Percentiles rank a stretch among this genome's conserved stretches.
phyloP scores from a whole-genome alignment of 1,140 invertebrate genomes.

The Bombus huntii region DNA sequence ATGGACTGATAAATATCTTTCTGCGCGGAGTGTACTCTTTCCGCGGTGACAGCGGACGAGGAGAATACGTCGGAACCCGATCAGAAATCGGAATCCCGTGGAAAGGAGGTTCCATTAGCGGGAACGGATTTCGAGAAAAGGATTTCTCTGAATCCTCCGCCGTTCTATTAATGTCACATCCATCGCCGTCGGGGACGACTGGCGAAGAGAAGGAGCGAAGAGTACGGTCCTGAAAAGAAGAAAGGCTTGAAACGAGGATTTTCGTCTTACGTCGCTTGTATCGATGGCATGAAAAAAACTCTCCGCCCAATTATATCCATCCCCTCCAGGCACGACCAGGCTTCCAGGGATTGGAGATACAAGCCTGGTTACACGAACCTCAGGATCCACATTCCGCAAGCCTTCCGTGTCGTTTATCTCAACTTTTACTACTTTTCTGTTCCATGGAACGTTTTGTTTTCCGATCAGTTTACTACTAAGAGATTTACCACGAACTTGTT shows the following conservation, averaged over 20 bases:
- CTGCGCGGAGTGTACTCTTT: slow-evolving; percentile 18
- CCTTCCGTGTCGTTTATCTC: not conserved
- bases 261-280: slow-evolving; percentile 52
- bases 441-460: too few relatives aligned
- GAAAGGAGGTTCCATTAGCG: slow-evolving; percentile 61
- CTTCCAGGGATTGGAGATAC: not conserved
- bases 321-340: not conserved
- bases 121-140: slow-evolving; percentile 63
- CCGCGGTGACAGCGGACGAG: slow-evolving; percentile 21
- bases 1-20: slow-evolving; percentile 28
- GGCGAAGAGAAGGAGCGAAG: not conserved
- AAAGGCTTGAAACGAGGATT: slow-evolving; percentile 44
- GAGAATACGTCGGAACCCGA: slow-evolving; percentile 54
- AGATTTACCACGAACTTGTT: not conserved
- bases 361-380: not conserved
- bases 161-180: slow-evolving; percentile 68
- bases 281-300: slow-evolving; percentile 34
- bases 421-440: not conserved
- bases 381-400: not conserved
- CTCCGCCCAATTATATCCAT: slow-evolving; percentile 28
- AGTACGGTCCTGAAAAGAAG: not conserved
- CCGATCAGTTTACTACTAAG: not conserved
- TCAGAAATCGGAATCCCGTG: slow-evolving; percentile 63
- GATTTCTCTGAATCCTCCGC: slow-evolving; percentile 62
- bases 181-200: slow-evolving; percentile 46